Percentiles rank a stretch among this genome's conserved stretches.
phyloP scores from a whole-genome alignment of 1,140 invertebrate genomes.

The Calephelis nemesis region DNA sequence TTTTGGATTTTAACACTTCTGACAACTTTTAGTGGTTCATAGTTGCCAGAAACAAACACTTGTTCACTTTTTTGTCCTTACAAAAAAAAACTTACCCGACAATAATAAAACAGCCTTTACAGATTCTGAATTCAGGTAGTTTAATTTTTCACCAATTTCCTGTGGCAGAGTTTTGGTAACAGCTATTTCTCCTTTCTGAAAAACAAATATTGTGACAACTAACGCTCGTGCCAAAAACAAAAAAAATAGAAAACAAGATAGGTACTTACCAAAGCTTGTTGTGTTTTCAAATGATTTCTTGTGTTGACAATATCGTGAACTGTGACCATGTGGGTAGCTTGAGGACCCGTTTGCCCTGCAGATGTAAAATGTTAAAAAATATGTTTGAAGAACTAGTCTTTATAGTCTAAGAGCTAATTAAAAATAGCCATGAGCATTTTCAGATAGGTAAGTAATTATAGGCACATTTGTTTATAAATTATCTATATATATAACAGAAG shows the following conservation, averaged over 20 bases:
- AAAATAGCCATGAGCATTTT: no score
- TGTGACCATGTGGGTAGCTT: conserved; percentile 46
- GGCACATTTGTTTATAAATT: no score
- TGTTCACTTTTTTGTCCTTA: no score
- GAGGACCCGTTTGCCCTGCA: conserved; percentile 29
- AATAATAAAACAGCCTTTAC: conserved; percentile 51
- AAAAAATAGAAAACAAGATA: background rate
- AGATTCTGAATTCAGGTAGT: conserved; percentile 51
- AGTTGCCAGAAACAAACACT: no score
- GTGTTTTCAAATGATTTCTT: conserved; percentile 32
- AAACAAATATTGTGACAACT: background rate
- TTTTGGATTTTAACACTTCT: no score
- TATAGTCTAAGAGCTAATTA: no score
- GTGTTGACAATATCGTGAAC: conserved; percentile 47
- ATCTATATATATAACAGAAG: no score
- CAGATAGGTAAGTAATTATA: no score
- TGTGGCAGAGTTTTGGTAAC: conserved; percentile 30
- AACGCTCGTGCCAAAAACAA: background rate
- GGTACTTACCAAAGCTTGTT: conserved; percentile 42
- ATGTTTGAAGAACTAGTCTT: no score
- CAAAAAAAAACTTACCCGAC: conserved; percentile 40
- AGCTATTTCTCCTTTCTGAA: conserved; percentile 42
- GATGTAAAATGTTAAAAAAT: no score
- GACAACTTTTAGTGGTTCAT: no score
- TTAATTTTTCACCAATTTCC: conserved; percentile 47